Evolutionary conservation across 2,113 vertebrate species (phyloP), one percentile per base, ranked within the genome.

Genomic region (Aramus guarauna): DNA sequence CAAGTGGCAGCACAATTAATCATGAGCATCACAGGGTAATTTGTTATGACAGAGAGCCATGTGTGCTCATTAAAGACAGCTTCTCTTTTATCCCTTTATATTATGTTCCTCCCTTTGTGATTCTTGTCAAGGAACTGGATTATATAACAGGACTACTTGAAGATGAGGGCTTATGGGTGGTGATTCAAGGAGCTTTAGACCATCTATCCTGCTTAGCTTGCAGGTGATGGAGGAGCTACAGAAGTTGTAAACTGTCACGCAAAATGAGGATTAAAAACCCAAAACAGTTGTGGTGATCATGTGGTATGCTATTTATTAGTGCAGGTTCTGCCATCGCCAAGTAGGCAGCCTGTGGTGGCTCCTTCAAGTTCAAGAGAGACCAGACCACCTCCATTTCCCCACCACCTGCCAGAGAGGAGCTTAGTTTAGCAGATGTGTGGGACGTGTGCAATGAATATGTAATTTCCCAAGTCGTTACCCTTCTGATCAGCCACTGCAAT

Each of bases 1-100:
- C 93, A 96, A 97, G 93, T 86, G 88, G 92, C 94, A 94, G 81
- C 15, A 60, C 83, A 94, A 97, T 97, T 97, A 97, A 97, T 98
- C 95, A 95, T 27, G 24, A 97, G 47, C 67, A 96, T 97, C 78
- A 21, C 79, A 62, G 74, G 30, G 36, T 97, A 96, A 98, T 98
- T 97, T 96, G 84, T 94, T 97, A 89, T 93, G 97, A 97, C 97
- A 97, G 95, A 96, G 60, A 79, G 85, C 94, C 74, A 77, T 92
- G 88, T 92, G 93, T 94, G 90, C 92, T 97, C 50, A 17, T 96
- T 98, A 95, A 95, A 96, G 78, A 76, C 59, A 94, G 56, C 39
- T 94, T 88, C 66, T 78, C 58, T 94, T 95, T 92, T 85, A 97
- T 91, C 37, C 39, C 62, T 96, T 92, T 88, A 50, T 96, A 72